Evolutionary conservation across 2,888 invertebrate genomes (phyloP).

Genomic region (Cephus rjabovi): DNA sequence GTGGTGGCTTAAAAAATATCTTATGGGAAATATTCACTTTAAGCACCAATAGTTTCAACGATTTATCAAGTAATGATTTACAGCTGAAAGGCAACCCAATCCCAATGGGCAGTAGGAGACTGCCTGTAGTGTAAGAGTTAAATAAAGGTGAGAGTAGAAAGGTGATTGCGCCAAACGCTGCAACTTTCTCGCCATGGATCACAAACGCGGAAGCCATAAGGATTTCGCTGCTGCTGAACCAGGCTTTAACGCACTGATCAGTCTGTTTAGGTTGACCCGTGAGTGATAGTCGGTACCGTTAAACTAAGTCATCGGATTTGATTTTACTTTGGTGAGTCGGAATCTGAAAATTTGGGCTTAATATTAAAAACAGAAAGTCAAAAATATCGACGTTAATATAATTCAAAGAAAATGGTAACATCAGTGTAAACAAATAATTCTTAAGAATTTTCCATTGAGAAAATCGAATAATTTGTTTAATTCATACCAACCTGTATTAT

Average conservation of each 20-base stretch:
- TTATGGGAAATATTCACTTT: neutral
- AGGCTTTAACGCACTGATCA: neutral
- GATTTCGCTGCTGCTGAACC: neutral
- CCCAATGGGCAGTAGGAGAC: neutral
- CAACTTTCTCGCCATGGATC: conserved; percentile 45
- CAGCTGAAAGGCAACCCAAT: neutral
- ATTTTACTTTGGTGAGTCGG: neutral
- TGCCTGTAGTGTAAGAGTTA: neutral
- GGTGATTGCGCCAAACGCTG: conserved; percentile 13
- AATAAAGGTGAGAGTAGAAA: conserved; percentile 10
- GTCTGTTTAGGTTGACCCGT: neutral
- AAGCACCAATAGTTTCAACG: neutral
- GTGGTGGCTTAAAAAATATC: neutral
- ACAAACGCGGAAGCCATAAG: conserved; percentile 36
- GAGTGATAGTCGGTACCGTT: neutral
- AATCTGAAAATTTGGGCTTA: neutral
- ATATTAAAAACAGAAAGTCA: neutral
- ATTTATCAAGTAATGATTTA: neutral
- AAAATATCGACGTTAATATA: neutral
- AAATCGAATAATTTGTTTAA: neutral
- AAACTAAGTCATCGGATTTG: neutral
- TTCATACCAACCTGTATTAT: neutral
- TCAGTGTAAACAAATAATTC: neutral
- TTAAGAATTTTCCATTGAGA: neutral
- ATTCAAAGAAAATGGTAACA: neutral